A percentile compares a stretch with the other conserved stretches of the same genome.
These are phyloP conservation scores for Gallinago nigripennis DNA, from an alignment of 2,797 vertebrate species.

Conservation along the genomic window DNA sequence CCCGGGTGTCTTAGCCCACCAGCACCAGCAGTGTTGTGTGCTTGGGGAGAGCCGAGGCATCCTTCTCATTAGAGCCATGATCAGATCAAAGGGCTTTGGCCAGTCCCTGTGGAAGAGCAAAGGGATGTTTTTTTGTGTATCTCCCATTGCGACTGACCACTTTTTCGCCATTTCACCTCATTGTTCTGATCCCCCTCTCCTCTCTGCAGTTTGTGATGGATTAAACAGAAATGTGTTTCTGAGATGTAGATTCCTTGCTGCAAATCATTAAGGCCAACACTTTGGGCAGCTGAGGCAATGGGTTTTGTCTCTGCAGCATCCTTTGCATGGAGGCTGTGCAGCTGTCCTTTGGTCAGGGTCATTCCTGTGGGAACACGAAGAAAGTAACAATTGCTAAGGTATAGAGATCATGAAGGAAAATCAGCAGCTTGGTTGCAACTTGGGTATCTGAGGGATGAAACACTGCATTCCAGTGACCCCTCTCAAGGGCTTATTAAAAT, in stretches of 20 bases:
- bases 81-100: background rate
- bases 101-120: background rate
- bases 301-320: background rate
- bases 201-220: background rate
- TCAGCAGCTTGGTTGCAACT: background rate
- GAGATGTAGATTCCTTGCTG: background rate
- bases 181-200: background rate
- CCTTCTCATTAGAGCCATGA: background rate
- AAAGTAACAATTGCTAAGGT: background rate
- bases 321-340: background rate
- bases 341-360: background rate
- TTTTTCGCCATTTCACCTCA: background rate
- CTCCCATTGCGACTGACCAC: background rate
- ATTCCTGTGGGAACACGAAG: background rate
- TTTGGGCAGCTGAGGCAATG: background rate
- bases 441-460: background rate
- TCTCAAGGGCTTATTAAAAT: background rate
- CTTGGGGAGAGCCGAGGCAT: slow-evolving; percentile 10
- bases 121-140: background rate
- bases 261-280: background rate
- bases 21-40: background rate
- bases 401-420: background rate
- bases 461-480: background rate
- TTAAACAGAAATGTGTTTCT: background rate
- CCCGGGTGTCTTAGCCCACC: background rate